A percentile compares a stretch with the other conserved stretches of the same genome.
Evolutionary conservation across 2,113 vertebrate species (phyloP).

Genomic region (Litocranius walleri): DNA sequence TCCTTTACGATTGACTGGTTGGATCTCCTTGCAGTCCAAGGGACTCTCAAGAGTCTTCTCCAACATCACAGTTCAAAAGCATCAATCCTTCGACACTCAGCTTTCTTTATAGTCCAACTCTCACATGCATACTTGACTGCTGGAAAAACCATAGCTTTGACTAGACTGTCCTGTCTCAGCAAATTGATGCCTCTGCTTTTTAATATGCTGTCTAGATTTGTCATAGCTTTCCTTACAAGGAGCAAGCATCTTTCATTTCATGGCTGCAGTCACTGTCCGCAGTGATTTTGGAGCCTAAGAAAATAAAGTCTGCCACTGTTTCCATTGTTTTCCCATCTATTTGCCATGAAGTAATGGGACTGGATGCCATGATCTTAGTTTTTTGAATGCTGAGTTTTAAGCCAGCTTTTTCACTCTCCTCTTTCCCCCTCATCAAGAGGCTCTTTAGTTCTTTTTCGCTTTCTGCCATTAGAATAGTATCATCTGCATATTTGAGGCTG

Average conservation of each 20-base stretch:
- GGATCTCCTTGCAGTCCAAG: background rate
- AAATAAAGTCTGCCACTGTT: background rate
- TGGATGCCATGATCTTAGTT: background rate
- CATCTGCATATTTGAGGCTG: background rate
- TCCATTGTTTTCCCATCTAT: background rate
- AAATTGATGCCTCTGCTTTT: background rate
- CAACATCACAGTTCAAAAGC: background rate
- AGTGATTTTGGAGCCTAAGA: background rate
- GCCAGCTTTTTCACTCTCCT: background rate
- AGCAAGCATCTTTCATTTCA: background rate
- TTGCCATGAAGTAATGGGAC: background rate
- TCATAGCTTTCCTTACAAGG: background rate
- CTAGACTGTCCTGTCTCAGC: background rate
- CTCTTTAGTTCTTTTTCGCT: background rate
- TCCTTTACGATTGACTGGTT: background rate
- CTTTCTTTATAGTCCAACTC: background rate
- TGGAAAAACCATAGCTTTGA: background rate
- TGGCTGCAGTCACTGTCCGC: fast-evolving
- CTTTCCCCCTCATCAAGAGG: background rate
- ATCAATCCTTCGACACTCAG: background rate
- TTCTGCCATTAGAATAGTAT: background rate
- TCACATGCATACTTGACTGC: background rate
- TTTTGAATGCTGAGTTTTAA: background rate
- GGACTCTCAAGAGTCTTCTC: background rate
- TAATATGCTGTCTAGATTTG: background rate